Evolutionary conservation across 1,140 invertebrate species (phyloP).

Genomic region (Drosophila eugracilis): DNA sequence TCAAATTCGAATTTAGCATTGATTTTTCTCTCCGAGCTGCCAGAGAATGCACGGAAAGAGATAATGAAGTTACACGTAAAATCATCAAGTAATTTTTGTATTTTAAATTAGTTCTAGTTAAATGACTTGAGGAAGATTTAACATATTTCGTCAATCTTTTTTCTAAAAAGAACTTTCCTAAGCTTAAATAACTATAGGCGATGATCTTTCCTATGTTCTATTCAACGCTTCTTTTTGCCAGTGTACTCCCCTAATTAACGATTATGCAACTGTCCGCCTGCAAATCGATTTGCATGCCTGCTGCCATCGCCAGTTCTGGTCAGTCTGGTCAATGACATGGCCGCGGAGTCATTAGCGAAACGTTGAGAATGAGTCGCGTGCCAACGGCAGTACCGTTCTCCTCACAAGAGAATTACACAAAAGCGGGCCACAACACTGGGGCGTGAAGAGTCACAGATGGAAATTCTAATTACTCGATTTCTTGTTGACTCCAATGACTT

Average conservation of each 20-base stretch:
- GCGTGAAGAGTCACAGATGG: conserved; percentile 68
- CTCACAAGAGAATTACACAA: conserved; percentile 12
- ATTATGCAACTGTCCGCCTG: conserved; percentile 65
- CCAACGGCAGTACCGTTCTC: conserved; percentile 44
- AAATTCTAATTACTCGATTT: conserved; percentile 72
- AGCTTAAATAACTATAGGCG: background rate
- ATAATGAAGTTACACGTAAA: too few species aligned
- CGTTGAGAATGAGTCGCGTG: conserved; percentile 51
- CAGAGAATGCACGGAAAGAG: conserved; percentile 17
- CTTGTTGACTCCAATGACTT: conserved; percentile 51
- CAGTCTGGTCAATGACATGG: conserved; percentile 42
- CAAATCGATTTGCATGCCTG: conserved; percentile 71
- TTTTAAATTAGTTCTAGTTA: too few species aligned
- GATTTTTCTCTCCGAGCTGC: conserved; percentile 30
- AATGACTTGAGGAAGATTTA: too few species aligned
- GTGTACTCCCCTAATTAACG: conserved; percentile 32
- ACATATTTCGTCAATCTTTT: background rate
- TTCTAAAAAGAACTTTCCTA: too few species aligned
- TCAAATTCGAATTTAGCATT: conserved; percentile 57
- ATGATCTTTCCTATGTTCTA: too few species aligned
- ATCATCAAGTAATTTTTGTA: too few species aligned
- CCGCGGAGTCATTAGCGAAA: conserved; percentile 36
- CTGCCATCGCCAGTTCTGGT: conserved; percentile 22
- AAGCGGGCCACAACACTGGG: conserved; percentile 48
- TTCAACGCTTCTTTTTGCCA: background rate